Conservation (phyloP, 1,140 invertebrate species). For the Hylaeus anthracinus region DNA sequence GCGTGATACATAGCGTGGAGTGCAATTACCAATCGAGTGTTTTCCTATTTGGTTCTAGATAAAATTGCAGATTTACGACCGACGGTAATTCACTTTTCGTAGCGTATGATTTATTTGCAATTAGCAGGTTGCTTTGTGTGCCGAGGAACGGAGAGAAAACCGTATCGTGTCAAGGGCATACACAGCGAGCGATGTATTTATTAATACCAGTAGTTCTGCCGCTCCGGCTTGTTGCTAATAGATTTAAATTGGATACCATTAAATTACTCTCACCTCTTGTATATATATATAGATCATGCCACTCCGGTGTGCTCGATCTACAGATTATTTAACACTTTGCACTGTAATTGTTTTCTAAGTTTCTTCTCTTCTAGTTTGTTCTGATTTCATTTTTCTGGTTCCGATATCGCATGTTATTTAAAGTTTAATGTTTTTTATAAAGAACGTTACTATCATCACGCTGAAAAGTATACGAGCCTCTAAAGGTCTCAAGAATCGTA, state of each 20-base stretch:
- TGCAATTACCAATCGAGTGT: neutral
- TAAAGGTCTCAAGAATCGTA: too few relatives aligned
- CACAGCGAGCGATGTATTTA: slow-evolving; percentile 1
- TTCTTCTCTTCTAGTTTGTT: too few relatives aligned
- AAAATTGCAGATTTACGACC: neutral
- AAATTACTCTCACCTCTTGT: neutral
- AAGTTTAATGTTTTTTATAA: too few relatives aligned
- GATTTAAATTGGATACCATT: slow-evolving; percentile 16
- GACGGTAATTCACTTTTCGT: neutral
- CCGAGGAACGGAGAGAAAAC: neutral
- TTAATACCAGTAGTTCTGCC: neutral
- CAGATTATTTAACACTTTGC: too few relatives aligned
- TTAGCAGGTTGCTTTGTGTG: neutral
- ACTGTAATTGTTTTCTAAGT: too few relatives aligned
- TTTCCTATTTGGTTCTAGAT: neutral
- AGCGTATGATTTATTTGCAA: slow-evolving; percentile 9
- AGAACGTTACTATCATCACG: too few relatives aligned
- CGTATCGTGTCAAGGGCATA: neutral
- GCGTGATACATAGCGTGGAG: too few relatives aligned
- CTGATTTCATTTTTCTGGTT: too few relatives aligned
- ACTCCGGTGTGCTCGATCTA: too few relatives aligned
- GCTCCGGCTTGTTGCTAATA: neutral
- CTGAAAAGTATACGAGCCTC: too few relatives aligned
- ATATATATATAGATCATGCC: neutral
- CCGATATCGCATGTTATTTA: too few relatives aligned